Evolutionary conservation across 2,888 invertebrate genomes (phyloP).

Genomic region (Flexamia atlantica): DNA sequence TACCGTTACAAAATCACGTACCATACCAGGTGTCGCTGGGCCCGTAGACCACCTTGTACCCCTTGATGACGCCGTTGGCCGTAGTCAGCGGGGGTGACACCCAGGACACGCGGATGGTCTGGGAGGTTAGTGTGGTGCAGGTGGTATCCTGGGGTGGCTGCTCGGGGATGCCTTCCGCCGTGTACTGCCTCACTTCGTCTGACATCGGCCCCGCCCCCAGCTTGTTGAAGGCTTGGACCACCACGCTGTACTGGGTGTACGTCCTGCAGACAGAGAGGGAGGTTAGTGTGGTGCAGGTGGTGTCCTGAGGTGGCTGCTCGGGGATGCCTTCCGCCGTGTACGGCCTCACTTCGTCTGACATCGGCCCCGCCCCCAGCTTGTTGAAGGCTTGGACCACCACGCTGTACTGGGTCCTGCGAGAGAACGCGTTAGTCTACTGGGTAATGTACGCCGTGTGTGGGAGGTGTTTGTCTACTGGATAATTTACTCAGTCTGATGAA

Average conservation of each 20-base stretch:
- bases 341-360: conserved; percentile 92
- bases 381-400: conserved; percentile 97
- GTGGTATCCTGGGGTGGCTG: conserved; percentile 95
- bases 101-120: conserved; percentile 97
- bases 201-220: conserved; percentile 95
- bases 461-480: too few relatives aligned
- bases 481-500: too few relatives aligned
- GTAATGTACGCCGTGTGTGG: too few relatives aligned
- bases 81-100: conserved; percentile 94
- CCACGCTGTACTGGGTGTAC: conserved; percentile 97
- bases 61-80: conserved; percentile 96
- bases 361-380: conserved; percentile 94
- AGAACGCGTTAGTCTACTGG: too few relatives aligned
- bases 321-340: conserved; percentile 97
- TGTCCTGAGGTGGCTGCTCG: conserved; percentile 94
- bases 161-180: conserved; percentile 96
- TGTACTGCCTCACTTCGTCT: conserved; percentile 92
- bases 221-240: conserved; percentile 96
- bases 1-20: too few relatives aligned
- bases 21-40: conserved; percentile 96
- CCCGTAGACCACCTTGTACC: conserved; percentile 96
- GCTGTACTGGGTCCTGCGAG: conserved; percentile 98
- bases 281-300: conserved; percentile 94
- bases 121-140: conserved; percentile 95
- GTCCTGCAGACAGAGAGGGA: conserved; percentile 85